Base-by-base conservation (phyloP, 2,888 invertebrate genomes). In the Reticulitermes lucifugus region DNA sequence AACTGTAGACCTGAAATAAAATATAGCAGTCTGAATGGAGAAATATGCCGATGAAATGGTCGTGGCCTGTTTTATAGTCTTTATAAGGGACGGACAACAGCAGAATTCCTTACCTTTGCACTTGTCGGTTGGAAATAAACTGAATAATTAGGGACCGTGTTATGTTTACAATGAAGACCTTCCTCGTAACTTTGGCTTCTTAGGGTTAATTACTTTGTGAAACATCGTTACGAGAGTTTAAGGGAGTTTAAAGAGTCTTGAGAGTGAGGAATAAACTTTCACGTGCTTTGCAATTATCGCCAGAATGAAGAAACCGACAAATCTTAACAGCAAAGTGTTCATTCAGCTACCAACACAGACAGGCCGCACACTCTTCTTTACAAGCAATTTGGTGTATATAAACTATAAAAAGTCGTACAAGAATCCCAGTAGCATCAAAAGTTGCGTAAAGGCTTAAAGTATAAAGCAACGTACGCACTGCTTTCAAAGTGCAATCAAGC, bases 401-500 rank as follows among this genome's bases (percentile, higher is more conserved):
- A n/a, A 65, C 65, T 65, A n/a, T 10, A 65, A 65, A 65, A 65
- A 65, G 25, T 65, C 65, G 4, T 12, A 65, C 6, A n/a, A 65
- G 65, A 25, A 2, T 12, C n/a, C 25, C 14, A 65, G 55, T 5
- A 18, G 65, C 25, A 25, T 65, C 25, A 65, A n/a, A 65, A 65
- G 25, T n/a, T 65, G 25, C 65, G 65, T 65, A 14, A n/a, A 65
- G n/a, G 65, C 65, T n/a, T 25, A 25, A n/a, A 65, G n/a, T 6
- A 65, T 65, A 65, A 65, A 65, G 65, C 25, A 65, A 65, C n/a
- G n/a, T 25, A 25, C 65, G 65, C 65, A 25, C 6, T 10, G n/a
- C 25, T 79, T 79, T 79, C 79, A 79, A 25, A 41, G 59, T 60
- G 55, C 60, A 60, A 80, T 80, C 80, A 60, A 55, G 41, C 41